Evolutionary conservation across 2,888 invertebrate species (phyloP), one percentile per base, ranked within the genome.

Genomic region (Drosophila nr. fundita): DNA sequence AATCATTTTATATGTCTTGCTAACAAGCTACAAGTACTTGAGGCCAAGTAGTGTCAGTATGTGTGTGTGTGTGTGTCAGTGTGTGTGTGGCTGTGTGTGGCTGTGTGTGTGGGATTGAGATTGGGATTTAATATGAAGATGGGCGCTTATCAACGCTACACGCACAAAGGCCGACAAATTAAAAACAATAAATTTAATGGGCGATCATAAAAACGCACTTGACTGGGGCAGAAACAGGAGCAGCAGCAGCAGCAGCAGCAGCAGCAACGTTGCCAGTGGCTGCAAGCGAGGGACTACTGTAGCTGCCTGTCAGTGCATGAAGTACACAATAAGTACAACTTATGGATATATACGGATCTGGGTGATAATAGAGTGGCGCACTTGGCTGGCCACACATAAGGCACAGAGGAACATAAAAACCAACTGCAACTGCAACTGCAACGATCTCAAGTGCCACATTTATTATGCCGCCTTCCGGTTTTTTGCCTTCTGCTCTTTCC

Each of bases 171-270:
- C 79, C 87, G 71, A 80, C 84, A 87, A 89, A 85, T 85, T 83
- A 82, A 89, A 87, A 80, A 75, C 63, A 90, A 87, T 85, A 87
- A 85, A 85, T 82, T 87, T 89, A 85, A 89, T 89, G 90, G 82
- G 90, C 64, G 86, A 61, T 77, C 85, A 78, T 85, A 89, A 85
- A 85, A 85, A 80, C 69, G 86, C 71, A 82, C 90, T 85, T 85
- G 86, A 85, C 65, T 65, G 73, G 69, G 76, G 80, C 69, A 63
- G 60, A 18, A 40, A 38, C 36, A 49, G 49, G 53, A 40, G 30
- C 62, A 64, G 36, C 62, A 64, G 58, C 54, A 38, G 21, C 58
- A 63, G 53, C 52, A 13, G 7, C 21, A 45, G 13, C 54, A 36
- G 34, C 62, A 66, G 60, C 63, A 24, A 49, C 45, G 57, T 18